phyloP scores from a whole-genome alignment of 2,797 vertebrate species.

The Crax fasciolata region DNA sequence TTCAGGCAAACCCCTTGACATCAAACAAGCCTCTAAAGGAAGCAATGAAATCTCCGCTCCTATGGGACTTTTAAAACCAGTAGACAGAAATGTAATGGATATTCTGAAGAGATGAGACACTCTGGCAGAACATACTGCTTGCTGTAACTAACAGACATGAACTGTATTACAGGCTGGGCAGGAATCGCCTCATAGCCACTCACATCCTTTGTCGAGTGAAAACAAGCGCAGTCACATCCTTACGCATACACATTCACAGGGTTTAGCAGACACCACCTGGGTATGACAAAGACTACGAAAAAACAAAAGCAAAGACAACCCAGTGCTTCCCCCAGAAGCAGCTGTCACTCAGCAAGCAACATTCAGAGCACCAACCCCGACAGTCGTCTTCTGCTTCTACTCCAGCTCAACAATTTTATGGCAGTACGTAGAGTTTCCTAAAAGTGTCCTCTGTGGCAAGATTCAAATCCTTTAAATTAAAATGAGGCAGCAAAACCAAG shows the following conservation, averaged over 20 bases:
- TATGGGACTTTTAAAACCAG: not conserved
- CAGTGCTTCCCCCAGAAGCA: not conserved
- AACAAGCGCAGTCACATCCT: not conserved
- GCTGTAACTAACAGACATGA: not conserved
- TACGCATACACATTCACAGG: not conserved
- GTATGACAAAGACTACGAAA: not conserved
- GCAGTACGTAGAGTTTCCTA: not conserved
- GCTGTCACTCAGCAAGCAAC: not conserved
- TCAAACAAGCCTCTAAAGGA: not conserved
- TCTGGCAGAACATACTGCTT: not conserved
- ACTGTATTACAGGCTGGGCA: not conserved
- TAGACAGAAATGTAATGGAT: not conserved
- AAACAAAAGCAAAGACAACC: not conserved
- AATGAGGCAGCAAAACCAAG: not conserved
- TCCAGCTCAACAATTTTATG: not conserved
- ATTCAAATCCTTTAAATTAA: conserved; percentile 15
- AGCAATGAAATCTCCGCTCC: not conserved
- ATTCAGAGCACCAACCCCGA: not conserved
- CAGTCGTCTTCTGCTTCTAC: not conserved
- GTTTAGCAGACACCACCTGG: not conserved
- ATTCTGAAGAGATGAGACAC: not conserved
- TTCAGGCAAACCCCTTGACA: not conserved
- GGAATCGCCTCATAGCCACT: not conserved
- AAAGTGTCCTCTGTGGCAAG: not conserved
- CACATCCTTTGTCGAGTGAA: not conserved